phyloP scores from a whole-genome alignment of 2,113 vertebrate species.

The Corydoras sp. region DNA sequence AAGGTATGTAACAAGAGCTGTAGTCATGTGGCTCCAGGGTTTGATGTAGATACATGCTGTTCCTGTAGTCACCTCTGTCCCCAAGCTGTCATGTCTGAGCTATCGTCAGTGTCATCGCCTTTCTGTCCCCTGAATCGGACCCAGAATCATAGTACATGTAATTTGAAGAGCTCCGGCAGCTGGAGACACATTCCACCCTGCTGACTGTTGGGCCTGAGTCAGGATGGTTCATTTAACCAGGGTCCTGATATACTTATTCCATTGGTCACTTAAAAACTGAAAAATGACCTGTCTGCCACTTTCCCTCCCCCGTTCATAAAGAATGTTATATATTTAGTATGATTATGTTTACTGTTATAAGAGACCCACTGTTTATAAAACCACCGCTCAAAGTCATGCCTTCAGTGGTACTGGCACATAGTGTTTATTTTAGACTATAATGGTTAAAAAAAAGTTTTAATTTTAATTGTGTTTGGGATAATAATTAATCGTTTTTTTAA shows the following conservation, averaged over 20 bases:
- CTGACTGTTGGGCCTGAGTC: neutral
- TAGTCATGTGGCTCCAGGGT: constrained; percentile 16
- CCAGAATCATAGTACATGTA: neutral
- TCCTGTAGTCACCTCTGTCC: constrained; percentile 13
- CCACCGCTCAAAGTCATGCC: neutral
- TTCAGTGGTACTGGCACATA: neutral
- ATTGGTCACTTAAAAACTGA: neutral
- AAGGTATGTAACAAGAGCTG: constrained; percentile 5
- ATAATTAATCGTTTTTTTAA: too few relatives aligned
- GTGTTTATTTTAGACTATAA: too few relatives aligned
- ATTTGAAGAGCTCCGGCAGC: constrained; percentile 16
- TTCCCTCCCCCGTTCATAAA: neutral
- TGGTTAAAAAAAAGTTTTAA: too few relatives aligned
- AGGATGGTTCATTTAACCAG: neutral
- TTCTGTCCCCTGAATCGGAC: neutral
- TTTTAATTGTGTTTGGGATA: too few relatives aligned
- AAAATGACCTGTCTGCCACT: neutral
- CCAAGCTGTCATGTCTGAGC: constrained; percentile 13
- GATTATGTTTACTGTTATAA: neutral
- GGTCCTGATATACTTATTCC: constrained; percentile 1
- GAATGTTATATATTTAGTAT: neutral
- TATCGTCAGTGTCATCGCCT: constrained; percentile 15
- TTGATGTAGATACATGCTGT: neutral
- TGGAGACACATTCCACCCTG: constrained; percentile 10
- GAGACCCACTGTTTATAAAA: too few relatives aligned